phyloP scores from a whole-genome alignment of 2,888 invertebrate species.

The Tiphia femorata region DNA sequence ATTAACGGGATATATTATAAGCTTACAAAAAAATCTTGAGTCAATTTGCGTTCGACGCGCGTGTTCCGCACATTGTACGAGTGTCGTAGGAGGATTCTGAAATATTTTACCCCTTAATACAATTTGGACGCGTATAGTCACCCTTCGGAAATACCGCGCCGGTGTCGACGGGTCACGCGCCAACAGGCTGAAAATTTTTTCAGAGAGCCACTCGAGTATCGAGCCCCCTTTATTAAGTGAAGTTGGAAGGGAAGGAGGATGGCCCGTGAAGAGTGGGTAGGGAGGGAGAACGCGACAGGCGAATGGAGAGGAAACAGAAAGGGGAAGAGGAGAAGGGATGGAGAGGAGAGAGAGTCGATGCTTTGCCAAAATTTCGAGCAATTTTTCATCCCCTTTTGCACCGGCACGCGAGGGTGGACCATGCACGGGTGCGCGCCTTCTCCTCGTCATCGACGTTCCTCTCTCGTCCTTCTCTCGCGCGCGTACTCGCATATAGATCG shows the following conservation, averaged over 20 bases:
- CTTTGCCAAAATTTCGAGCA: constrained; percentile 45
- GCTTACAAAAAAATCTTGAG: not conserved
- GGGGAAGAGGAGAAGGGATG: not conserved
- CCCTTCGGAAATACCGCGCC: not conserved
- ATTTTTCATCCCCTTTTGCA: constrained; percentile 54
- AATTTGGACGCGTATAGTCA: not conserved
- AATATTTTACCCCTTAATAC: too few species aligned
- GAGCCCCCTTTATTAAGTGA: constrained; percentile 46
- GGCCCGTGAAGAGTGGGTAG: not conserved
- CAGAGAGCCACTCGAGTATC: constrained; percentile 34
- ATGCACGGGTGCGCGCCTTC: not conserved
- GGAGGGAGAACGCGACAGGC: not conserved
- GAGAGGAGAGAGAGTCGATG: constrained; percentile 4
- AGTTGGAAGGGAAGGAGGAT: constrained; percentile 17
- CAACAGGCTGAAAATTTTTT: constrained; percentile 26
- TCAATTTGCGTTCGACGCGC: too few species aligned
- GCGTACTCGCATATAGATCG: not conserved
- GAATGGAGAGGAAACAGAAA: not conserved
- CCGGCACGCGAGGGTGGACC: constrained; percentile 38
- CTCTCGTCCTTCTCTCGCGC: constrained; percentile 10
- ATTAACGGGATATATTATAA: not conserved
- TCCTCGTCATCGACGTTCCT: not conserved
- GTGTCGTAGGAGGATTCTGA: too few species aligned
- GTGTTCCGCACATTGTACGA: too few species aligned
- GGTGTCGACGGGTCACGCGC: not conserved